Evolutionary conservation across 1,140 invertebrate species (phyloP), one percentile per base, ranked within the genome.

Genomic region (Leucophenga varia): DNA sequence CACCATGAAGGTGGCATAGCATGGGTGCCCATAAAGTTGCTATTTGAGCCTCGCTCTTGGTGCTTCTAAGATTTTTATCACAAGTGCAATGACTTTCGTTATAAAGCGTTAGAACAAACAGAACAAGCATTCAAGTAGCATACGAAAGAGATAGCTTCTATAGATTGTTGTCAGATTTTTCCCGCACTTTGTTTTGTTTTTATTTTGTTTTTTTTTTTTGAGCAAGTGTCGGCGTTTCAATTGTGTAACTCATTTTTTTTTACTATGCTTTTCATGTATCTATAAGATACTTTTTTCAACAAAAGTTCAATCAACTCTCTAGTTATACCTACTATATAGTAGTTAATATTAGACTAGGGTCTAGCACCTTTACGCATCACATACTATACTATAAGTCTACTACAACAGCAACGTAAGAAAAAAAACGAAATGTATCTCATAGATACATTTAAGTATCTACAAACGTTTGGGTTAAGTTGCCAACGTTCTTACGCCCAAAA

Each of bases 341-440:
- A 30, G 7, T 30, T 30, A 30, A 30, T n/a, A n/a, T n/a, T n/a
- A 25, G 22, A 25, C 22, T 25, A 25, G 10, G 16, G 51, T 40
- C 64, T 67, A 50, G 57, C 64, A 67, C 64, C 60, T 67, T 67
- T 67, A 67, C 64, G 64, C 64, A 67, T 67, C 59, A 63, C 51
- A 52, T 47, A 49, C 37, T 47, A 47, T n/a, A 49, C 51, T n/a
- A n/a, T n/a, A n/a, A n/a, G n/a, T n/a, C n/a, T n/a, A n/a, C n/a
- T n/a, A n/a, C n/a, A n/a, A n/a, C n/a, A n/a, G n/a, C n/a, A n/a
- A n/a, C n/a, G n/a, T n/a, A n/a, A n/a, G n/a, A n/a, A n/a, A n/a
- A n/a, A n/a, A n/a, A n/a, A n/a, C n/a, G n/a, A n/a, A n/a, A n/a
- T n/a, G n/a, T n/a, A n/a, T n/a, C n/a, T n/a, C n/a, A n/a, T n/a